Conservation (phyloP, 2,797 vertebrate genomes). For the Parotocinclus haroldoi region DNA sequence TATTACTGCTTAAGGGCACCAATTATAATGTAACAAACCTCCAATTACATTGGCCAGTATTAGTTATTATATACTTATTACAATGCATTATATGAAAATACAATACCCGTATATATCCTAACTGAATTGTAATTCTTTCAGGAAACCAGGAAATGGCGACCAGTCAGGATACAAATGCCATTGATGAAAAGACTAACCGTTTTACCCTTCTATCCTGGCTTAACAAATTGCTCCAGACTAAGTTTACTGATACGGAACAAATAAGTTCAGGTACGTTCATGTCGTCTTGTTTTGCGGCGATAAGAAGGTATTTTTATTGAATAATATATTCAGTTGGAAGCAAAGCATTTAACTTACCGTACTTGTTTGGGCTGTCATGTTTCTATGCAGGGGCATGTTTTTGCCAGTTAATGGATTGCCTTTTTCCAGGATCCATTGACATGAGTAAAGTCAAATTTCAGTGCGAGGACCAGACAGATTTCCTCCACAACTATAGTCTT, state of each 20-base stretch:
- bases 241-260: slow-evolving; percentile 63
- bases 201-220: slow-evolving; percentile 62
- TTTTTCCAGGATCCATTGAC: slow-evolving; percentile 66
- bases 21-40: no score
- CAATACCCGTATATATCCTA: no score
- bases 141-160: slow-evolving; percentile 59
- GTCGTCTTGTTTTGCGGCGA: not conserved
- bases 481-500: slow-evolving; percentile 67
- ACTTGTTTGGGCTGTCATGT: slow-evolving; percentile 6
- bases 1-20: no score
- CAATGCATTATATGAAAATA: no score
- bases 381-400: slow-evolving; percentile 62
- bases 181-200: slow-evolving; percentile 53
- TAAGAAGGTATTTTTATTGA: not conserved
- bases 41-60: no score
- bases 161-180: slow-evolving; percentile 34
- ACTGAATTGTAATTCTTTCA: slow-evolving; percentile 20
- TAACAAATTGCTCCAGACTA: slow-evolving; percentile 64
- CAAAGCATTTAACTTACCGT: not conserved
- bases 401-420: slow-evolving; percentile 72
- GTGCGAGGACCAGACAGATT: slow-evolving; percentile 58
- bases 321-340: not conserved
- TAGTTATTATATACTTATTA: no score
- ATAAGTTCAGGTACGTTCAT: slow-evolving; percentile 64
- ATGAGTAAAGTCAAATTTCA: slow-evolving; percentile 68